These are phyloP conservation scores for Chymomyza amoena DNA, from an alignment of 2,888 invertebrate species.

Conservation along the genomic window DNA sequence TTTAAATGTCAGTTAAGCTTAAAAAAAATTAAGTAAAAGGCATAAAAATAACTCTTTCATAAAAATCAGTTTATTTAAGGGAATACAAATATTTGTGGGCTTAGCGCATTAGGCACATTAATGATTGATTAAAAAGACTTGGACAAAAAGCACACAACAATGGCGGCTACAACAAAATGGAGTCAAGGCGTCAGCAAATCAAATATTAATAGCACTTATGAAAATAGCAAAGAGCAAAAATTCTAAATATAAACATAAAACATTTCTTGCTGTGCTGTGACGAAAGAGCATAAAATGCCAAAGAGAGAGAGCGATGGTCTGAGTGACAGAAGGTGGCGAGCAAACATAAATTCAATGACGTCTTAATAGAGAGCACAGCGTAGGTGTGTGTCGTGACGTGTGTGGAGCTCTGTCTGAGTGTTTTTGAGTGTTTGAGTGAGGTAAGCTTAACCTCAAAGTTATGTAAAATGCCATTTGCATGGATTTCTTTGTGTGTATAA, in stretches of 20 bases:
- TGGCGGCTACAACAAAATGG: neutral
- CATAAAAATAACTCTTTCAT: no score
- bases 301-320: neutral
- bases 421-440: slow-evolving; percentile 26
- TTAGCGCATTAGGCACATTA: slow-evolving; percentile 69
- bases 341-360: neutral
- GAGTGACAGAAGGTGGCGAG: neutral
- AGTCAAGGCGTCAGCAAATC: slow-evolving; percentile 20
- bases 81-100: slow-evolving; percentile 68
- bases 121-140: slow-evolving; percentile 19
- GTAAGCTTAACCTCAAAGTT: slow-evolving; percentile 52
- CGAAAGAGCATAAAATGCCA: neutral
- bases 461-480: slow-evolving; percentile 30
- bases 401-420: neutral
- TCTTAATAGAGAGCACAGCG: neutral
- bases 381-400: neutral
- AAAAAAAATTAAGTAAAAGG: no score
- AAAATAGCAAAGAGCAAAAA: slow-evolving; percentile 50
- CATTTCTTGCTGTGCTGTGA: slow-evolving; percentile 33
- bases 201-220: slow-evolving; percentile 68
- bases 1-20: no score
- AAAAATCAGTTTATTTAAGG: no score
- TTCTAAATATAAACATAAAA: slow-evolving; percentile 38
- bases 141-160: slow-evolving; percentile 12
- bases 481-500: slow-evolving; percentile 4